phyloP scores from a whole-genome alignment of 2,797 vertebrate species.

The Argentina silus region DNA sequence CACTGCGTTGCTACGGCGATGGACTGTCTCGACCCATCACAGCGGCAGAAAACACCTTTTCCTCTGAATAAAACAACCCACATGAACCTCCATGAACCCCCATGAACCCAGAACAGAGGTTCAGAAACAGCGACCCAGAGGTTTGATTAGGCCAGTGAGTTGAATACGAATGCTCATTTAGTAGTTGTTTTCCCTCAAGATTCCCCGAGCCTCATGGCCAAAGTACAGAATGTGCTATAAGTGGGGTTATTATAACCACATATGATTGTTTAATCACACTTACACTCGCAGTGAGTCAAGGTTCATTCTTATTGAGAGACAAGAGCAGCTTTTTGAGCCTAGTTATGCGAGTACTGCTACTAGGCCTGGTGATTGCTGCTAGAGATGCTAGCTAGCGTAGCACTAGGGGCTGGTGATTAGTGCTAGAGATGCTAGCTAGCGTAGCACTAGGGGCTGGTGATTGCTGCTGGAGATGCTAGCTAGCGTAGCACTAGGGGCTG shows the following conservation, averaged over 20 bases:
- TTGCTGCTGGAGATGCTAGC: constrained; percentile 22
- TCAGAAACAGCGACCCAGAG: background rate
- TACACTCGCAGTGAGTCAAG: background rate
- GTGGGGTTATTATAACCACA: background rate
- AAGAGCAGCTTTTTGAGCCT: too few species aligned
- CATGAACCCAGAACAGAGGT: background rate
- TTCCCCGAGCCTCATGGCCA: background rate
- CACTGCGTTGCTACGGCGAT: constrained; percentile 37
- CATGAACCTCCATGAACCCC: background rate
- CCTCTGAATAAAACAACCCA: constrained; percentile 1
- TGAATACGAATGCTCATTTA: background rate
- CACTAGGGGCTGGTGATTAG: background rate
- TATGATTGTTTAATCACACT: background rate
- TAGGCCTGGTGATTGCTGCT: too few species aligned
- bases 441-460: constrained; percentile 10
- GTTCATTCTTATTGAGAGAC: too few species aligned
- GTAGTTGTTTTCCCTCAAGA: background rate
- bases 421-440: too few species aligned
- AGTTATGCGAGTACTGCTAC: too few species aligned
- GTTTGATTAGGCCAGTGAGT: background rate
- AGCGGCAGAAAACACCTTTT: constrained; percentile 21
- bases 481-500: constrained; percentile 21
- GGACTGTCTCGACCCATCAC: constrained; percentile 33
- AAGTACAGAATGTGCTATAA: constrained; percentile 1
- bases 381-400: background rate